Evolutionary conservation across 2,113 vertebrate species (phyloP), one percentile per base, ranked within the genome.

Genomic region (Trichomycterus rosablanca): DNA sequence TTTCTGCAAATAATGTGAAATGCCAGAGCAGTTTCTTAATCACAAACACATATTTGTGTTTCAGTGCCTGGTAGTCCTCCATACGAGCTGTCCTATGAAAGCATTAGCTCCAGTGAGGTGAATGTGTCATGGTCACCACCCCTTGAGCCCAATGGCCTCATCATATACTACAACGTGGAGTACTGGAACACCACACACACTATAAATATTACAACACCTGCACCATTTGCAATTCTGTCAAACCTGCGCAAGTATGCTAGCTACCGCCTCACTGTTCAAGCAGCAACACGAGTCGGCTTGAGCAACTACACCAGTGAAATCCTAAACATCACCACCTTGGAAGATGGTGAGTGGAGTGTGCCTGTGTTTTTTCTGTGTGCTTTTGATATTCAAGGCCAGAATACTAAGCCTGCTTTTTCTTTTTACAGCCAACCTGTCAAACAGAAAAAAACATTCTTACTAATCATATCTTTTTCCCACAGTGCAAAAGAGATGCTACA

Each of bases 291-390:
- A 2, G 73, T 76, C 7, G 86, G 87, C 55, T 63, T 78, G 0
- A 85, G 86, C 5, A 89, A 90, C 82, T 73, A 84, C 80, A 86
- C 73, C 75, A 88, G 85, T 34, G 81, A 86, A 30, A 74, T 81
- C n/a, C 77, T 91, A 63, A 86, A 89, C 79, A 78, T 90, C 75
- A 90, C 86, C 55, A 90, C 88, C 19, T 66, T 86, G 67, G 86
- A 91, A 75, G 87, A 89, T 43, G 85, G 87, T 89, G 81, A 76
- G 77, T 84, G 78, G n/a, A 19, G 48, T 30, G 50, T 48, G 19
- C 0, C 32, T 54, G 42, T 19, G 11, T 23, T 44, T 10, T 32
- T 16, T 15, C 6, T 26, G 7, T 42, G 26, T 45, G 37, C 24
- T 18, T 12, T 40, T 4, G 54, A 26, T 14, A 30, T 3, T 23